Conservation (phyloP, 1,140 invertebrate genomes). For the Cepaea nemoralis region DNA sequence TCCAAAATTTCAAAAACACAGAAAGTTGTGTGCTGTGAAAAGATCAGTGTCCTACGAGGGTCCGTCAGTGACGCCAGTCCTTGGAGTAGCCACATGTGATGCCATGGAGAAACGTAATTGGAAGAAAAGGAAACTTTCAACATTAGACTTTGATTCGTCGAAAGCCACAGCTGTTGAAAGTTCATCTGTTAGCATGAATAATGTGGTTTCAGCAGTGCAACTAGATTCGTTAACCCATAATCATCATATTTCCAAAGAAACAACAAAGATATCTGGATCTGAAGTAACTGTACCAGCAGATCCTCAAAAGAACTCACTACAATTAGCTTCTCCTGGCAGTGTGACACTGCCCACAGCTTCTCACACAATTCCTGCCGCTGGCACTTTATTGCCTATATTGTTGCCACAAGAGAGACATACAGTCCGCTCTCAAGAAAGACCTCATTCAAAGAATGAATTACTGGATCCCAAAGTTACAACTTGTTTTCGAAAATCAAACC, state of each 20-base stretch:
- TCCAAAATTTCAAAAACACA: conserved; percentile 32
- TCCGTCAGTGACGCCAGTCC: too few relatives aligned
- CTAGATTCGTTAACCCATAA: not conserved
- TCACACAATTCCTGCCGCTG: not conserved
- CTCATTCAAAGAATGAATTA: not conserved
- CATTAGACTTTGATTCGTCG: not conserved
- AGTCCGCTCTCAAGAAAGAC: not conserved
- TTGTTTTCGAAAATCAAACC: not conserved
- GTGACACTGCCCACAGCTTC: not conserved
- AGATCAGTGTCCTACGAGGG: conserved; percentile 21
- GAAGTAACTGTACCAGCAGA: too few relatives aligned
- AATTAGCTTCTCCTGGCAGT: not conserved
- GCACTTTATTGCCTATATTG: not conserved
- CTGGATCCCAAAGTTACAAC: not conserved
- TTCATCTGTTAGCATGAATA: not conserved
- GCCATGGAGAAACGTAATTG: conserved; percentile 39
- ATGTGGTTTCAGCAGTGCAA: not conserved
- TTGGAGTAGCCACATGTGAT: not conserved
- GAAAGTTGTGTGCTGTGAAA: conserved; percentile 6
- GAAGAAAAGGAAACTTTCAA: conserved; percentile 40
- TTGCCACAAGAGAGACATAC: not conserved
- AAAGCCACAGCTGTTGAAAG: not conserved
- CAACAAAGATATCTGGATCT: not conserved
- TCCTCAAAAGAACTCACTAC: not conserved
- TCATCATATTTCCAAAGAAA: too few relatives aligned